Evolutionary conservation across 2,113 vertebrate genomes (phyloP).

Genomic region (Ameiurus melas): DNA sequence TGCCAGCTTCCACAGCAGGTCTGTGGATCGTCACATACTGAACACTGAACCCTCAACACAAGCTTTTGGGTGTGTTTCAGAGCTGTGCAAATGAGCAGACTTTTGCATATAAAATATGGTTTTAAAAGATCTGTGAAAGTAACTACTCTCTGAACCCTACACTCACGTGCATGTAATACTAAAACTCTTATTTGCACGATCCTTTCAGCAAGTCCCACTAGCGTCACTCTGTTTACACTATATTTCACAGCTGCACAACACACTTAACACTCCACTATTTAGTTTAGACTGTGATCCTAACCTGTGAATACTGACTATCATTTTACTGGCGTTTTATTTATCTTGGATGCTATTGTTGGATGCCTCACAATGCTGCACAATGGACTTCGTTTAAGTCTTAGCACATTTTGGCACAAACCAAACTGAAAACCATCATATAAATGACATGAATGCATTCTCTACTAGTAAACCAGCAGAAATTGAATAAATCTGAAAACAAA

Average conservation of each 20-base stretch:
- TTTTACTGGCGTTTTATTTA: not conserved
- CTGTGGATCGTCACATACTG: slow-evolving; percentile 26
- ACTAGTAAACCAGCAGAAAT: not conserved
- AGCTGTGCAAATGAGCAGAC: not conserved
- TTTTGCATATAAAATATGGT: not conserved
- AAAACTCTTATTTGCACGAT: not conserved
- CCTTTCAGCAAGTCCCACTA: not conserved
- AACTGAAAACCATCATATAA: not conserved
- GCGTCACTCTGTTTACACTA: not conserved
- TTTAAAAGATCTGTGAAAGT: not conserved
- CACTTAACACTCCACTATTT: not conserved
- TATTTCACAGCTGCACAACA: not conserved
- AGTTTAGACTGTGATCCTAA: not conserved
- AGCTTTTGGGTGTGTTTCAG: slow-evolving; percentile 2
- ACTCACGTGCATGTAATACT: not conserved
- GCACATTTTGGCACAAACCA: not conserved
- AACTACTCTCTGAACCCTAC: not conserved
- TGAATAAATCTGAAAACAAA: not conserved
- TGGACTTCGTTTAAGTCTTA: not conserved
- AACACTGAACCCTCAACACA: slow-evolving; percentile 17
- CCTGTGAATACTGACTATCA: not conserved
- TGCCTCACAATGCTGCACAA: not conserved
- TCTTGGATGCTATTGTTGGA: not conserved
- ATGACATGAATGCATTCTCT: not conserved
- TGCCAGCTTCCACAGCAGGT: not conserved